Percentiles rank a stretch among this genome's conserved stretches.
These are phyloP conservation scores for Strigamia maritima DNA, from an alignment of 2,888 invertebrate species.

Conservation along the genomic window DNA sequence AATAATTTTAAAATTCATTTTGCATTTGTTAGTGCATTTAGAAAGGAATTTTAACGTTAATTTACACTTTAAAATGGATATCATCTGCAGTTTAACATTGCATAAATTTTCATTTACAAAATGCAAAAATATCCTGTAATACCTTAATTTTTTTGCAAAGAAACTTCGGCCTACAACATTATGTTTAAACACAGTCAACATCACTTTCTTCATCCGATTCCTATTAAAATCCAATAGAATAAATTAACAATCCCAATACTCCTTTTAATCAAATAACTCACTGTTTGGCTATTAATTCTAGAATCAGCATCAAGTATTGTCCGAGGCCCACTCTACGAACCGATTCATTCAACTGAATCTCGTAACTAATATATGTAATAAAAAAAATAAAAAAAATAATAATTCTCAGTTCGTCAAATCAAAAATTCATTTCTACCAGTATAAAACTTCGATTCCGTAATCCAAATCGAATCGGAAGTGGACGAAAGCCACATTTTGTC, in stretches of 20 bases:
- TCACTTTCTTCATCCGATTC: slow-evolving; percentile 73
- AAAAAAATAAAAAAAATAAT: background rate
- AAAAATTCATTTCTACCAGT: too few species aligned
- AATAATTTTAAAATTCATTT: too few species aligned
- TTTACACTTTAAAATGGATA: too few species aligned
- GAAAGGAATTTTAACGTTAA: too few species aligned
- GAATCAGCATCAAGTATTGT: slow-evolving; percentile 71
- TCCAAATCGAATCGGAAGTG: slow-evolving; percentile 84
- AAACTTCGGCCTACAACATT: slow-evolving; percentile 70
- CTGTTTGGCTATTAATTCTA: slow-evolving; percentile 68
- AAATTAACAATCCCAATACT: background rate
- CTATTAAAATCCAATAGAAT: slow-evolving; percentile 51
- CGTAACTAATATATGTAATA: slow-evolving; percentile 70
- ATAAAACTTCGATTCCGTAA: slow-evolving; percentile 69
- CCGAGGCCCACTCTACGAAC: slow-evolving; percentile 77
- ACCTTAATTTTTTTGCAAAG: slow-evolving; percentile 70
- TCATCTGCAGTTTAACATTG: too few species aligned
- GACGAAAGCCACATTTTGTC: slow-evolving; percentile 65
- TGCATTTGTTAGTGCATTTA: too few species aligned
- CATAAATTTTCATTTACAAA: too few species aligned
- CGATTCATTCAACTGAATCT: slow-evolving; percentile 72
- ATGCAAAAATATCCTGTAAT: too few species aligned
- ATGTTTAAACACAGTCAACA: slow-evolving; percentile 76
- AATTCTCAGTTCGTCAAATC: slow-evolving; percentile 1
- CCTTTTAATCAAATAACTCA: slow-evolving; percentile 45